Conservation (phyloP, 2,797 vertebrate species). For the Chloroceryle amazona region DNA sequence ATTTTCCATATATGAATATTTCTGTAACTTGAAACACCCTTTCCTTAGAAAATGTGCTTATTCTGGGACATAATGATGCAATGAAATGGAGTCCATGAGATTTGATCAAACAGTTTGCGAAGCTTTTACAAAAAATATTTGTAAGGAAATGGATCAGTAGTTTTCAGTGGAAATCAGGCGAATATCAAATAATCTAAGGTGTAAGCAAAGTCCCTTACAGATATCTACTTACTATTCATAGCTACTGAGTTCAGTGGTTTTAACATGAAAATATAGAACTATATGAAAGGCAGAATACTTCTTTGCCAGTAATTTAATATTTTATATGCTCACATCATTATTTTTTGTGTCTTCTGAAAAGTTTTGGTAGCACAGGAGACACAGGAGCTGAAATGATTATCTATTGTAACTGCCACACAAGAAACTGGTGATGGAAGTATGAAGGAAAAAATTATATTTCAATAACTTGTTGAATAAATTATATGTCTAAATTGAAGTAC, state of each 20-base stretch:
- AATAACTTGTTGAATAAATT: not conserved
- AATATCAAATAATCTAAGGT: not conserved
- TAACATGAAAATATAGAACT: not conserved
- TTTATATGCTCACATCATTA: accelerated
- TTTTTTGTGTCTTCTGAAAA: not conserved
- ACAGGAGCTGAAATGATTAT: not conserved
- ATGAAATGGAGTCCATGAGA: not conserved
- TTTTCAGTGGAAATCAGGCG: not conserved
- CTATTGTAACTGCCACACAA: not conserved
- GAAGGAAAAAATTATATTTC: constrained; percentile 7
- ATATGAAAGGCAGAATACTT: not conserved
- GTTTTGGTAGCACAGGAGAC: not conserved
- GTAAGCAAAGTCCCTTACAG: not conserved
- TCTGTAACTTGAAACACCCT: not conserved
- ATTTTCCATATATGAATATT: not conserved
- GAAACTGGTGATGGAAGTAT: not conserved
- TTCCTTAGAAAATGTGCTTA: not conserved
- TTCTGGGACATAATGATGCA: not conserved
- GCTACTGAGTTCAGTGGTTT: not conserved
- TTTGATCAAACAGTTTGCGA: not conserved
- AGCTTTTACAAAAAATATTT: not conserved
- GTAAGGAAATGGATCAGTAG: not conserved
- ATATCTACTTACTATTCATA: not conserved
- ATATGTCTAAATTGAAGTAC: not conserved
- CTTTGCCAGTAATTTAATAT: not conserved